Base-by-base conservation (phyloP, 2,797 vertebrate genomes). In the Discoglossus pictus region DNA sequence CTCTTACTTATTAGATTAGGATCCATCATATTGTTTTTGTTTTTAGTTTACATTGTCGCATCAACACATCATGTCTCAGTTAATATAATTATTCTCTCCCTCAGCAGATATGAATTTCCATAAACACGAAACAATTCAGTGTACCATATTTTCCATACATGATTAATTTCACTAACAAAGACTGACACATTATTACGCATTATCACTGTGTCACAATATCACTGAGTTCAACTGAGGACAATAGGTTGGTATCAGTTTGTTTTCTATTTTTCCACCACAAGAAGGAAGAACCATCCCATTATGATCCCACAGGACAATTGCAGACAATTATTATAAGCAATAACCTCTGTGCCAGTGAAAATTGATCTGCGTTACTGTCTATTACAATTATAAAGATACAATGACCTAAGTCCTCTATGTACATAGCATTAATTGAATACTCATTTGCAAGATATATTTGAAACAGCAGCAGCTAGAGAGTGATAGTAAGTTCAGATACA, bases 1-100 rank as follows among this genome's bases (percentile, higher is more conserved):
- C 38, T 60, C 61, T 71, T 54, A 61, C 36, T 71, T 71, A 71
- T 71, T 71, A 71, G 53, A 71, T 71, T 71, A 71, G 38, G 46
- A 64, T 58, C 68, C 61, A 71, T 71, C 35, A 64, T 52, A 58
- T 64, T 64, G 53, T 64, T 58, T 59, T 64, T 71, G 53, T 58
- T 58, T 64, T 71, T 71, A 31, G 52, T 70, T 70, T 70, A 70
- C 68, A 56, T 21, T 47, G 20, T 43, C 31, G 43, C 47, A 44
- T 42, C 61, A 71, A 65, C 68, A 71, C 44, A 59, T 71, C 54
- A 59, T 27, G 43, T 35, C 61, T 59, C 25, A 34, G 31, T 48
- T 71, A 71, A 64, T 71, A 64, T 64, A 71, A 64, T 64, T 59
- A 71, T 71, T 36, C 43, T 58, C 38, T 42, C 42, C 18, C 36